Conservation (phyloP, 1,140 invertebrate species). For the Halictus rubicundus region DNA sequence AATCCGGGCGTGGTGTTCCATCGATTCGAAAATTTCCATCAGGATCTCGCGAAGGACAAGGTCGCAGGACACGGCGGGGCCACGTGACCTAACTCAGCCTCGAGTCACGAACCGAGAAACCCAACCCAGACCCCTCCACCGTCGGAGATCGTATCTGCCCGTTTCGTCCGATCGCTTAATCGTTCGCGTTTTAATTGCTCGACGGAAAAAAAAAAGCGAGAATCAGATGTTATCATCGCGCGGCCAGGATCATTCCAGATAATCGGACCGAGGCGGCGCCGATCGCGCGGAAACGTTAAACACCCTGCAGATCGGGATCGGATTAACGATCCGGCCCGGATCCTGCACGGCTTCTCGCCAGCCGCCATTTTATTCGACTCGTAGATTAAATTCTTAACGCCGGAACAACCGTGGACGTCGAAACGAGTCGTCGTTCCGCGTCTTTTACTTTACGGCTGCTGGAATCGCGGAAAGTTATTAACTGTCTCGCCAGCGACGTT, state of each 20-base stretch:
- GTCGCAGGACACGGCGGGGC: background rate
- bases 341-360: background rate
- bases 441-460: too few relatives aligned
- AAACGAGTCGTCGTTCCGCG: too few relatives aligned
- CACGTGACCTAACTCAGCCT: background rate
- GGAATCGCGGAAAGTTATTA: too few relatives aligned
- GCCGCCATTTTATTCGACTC: too few relatives aligned
- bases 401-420: too few relatives aligned
- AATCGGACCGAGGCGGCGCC: background rate
- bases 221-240: background rate
- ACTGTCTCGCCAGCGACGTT: too few relatives aligned
- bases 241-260: background rate
- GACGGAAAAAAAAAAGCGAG: background rate
- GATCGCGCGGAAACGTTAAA: background rate
- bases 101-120: slow-evolving; percentile 3
- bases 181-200: background rate
- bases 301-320: too few relatives aligned
- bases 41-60: background rate
- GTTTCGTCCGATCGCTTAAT: slow-evolving; percentile 5
- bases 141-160: background rate
- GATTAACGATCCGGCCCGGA: background rate
- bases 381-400: too few relatives aligned
- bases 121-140: background rate
- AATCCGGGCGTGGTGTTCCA: background rate
- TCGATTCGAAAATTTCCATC: background rate